Base-by-base conservation (phyloP, 2,888 invertebrate species). In the Apodemia mormo region DNA sequence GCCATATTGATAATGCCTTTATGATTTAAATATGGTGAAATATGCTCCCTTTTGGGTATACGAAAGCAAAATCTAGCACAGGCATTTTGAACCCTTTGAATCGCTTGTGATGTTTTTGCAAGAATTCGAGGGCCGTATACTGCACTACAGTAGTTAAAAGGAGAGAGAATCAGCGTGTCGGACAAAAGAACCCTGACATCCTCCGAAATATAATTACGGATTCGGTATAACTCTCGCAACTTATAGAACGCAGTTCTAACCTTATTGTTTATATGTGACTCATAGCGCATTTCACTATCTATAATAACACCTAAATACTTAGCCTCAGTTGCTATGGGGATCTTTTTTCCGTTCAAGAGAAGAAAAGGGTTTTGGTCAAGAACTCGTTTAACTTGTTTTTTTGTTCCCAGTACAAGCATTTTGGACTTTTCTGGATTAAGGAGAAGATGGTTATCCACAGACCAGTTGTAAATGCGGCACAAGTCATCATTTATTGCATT, bases 341-440 rank as follows among this genome's bases (percentile, higher is more conserved):
- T 54, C 14, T 14, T 49, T 14, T 49, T 49, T 4, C 49, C 49
- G 14, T 49, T 14, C 10, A 49, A 14, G 14, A 7, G 5, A n/a
- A 54, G 52, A 3, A 4, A n/a, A 5, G 52, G 52, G 14, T 14
- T 54, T n/a, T 54, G 14, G n/a, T 54, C n/a, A n/a, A 8, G 14
- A 54, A 54, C 52, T 54, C n/a, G 14, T 54, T 6, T 1, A n/a
- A 54, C 66, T 66, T 66, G 40, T 6, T 67, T 12, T 49, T 68
- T 68, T 12, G 14, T 68, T n/a, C 68, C 68, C 14, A 68, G 12
- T 43, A 68, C 29, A n/a, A 68, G 43, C 29, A 56, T 45, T 61
- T 68, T 49, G 14, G 68, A 61, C 30, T 68, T 68, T 37, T 45
- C 14, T 14, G 68, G 30, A 64, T 68, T 68, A 29, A 68, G 61